Evolutionary conservation across 2,113 vertebrate genomes (phyloP), one percentile per base, ranked within the genome.

Genomic region (Callithrix jacchus): DNA sequence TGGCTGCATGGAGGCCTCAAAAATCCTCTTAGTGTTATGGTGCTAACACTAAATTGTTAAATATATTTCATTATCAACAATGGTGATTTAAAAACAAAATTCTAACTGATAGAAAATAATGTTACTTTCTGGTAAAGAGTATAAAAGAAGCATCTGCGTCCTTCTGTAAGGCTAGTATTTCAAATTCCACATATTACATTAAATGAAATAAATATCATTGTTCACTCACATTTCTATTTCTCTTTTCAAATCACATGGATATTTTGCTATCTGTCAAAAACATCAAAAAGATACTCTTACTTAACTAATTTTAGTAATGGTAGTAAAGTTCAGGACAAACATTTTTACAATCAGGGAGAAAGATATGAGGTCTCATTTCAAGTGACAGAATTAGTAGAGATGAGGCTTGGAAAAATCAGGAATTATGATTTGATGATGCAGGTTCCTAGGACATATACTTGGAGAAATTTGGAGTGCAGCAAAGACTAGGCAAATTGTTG

Each of bases 41-140:
- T 91, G 21, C 66, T 77, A 71, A 95, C 12, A 83, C 56, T 91
- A 79, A 94, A 73, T 86, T 21, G 12, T 79, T 93, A 61, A 93
- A 79, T 86, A 16, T 83, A 23, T 82, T 81, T 93, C 35, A 87
- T 68, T 91, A 47, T 17, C 68, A 97, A 56, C 52, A 95, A 25
- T 74, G 40, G 87, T 91, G 23, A 87, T 32, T 79, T 32, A 86
- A 42, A n/a, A 88, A 32, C 35, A 66, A 94, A 92, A 79, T 91
- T 81, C 16, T 35, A 85, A 89, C 42, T 91, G 35, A 85, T 52
- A 66, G 16, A 87, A 92, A 94, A 91, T 52, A 93, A 42, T 45
- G 6, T 93, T 91, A 66, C 1, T 5, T 77, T 97, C 8, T 88
- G 40, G 52, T 42, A 93, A 87, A 56, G 30, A 73, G 30, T 8